Evolutionary conservation across 2,888 invertebrate species (phyloP), one percentile per base, ranked within the genome.

Genomic region (Mythimna vitellina): DNA sequence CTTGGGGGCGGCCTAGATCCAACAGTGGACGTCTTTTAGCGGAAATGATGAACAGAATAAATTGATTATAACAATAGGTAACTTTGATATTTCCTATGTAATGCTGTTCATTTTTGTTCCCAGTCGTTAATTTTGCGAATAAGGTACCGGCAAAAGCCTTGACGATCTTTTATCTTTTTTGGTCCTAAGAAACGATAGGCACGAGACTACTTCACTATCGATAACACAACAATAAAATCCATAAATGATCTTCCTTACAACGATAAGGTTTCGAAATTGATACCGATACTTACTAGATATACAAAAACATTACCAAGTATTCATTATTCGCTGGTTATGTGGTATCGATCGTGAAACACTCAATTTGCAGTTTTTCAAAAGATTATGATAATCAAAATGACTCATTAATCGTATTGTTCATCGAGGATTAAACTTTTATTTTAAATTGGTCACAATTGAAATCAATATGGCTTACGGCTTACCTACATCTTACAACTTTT

Each of bases 291-390:
- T 4, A 46, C 29, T 62, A 62, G 35, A 20, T 32, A 54, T n/a
- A 35, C 29, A 58, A 14, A 62, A 65, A 20, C 17, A 42, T 56
- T 35, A 25, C 22, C 35, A 54, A 35, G 10, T 14, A n/a, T 46
- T 60, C 6, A 62, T 68, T 65, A 80, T 60, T 57, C 14, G 38
- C 12, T 12, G 0, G 17, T 65, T 57, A 67, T 7, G 29, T 32
- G 60, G 17, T 46, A 75, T 57, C 58, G 25, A 64, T 66, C 42
- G 35, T 32, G 42, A 60, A 75, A 51, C 54, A 75, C 25, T 20
- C 32, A 66, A 76, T 80, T 71, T 66, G 76, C 65, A 69, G 68
- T 69, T 76, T 76, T 66, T 76, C 56, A 80, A 63, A 49, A 8
- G 71, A 65, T 80, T 66, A 71, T 65, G 38, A 25, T 65, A 65